phyloP scores from a whole-genome alignment of 2,797 vertebrate species.

The Crax fasciolata region DNA sequence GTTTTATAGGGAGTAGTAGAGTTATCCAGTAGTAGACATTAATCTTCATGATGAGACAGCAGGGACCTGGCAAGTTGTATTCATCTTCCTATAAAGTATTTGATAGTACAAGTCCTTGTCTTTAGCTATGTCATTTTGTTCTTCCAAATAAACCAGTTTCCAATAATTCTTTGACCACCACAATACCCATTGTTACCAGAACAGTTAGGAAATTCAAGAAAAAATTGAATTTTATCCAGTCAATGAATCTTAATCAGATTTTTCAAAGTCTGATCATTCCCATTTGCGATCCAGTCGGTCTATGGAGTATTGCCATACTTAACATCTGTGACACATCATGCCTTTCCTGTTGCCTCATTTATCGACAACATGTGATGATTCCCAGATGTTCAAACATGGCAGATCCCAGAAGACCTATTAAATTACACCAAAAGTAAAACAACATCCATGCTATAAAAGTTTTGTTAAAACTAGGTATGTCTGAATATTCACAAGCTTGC shows the following conservation, averaged over 20 bases:
- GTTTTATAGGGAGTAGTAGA: slow-evolving; percentile 27
- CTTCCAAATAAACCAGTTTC: not conserved
- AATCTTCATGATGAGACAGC: slow-evolving; percentile 41
- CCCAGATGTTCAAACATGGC: slow-evolving; percentile 75
- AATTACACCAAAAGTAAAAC: slow-evolving; percentile 64
- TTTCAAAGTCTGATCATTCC: slow-evolving; percentile 70
- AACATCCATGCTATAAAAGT: slow-evolving; percentile 21
- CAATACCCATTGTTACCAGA: not conserved
- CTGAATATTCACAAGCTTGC: slow-evolving; percentile 4
- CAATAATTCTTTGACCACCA: not conserved
- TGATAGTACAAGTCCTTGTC: slow-evolving; percentile 17
- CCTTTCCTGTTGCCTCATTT: slow-evolving; percentile 79
- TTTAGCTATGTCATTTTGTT: not conserved
- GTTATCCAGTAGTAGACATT: slow-evolving; percentile 41
- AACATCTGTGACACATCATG: slow-evolving; percentile 80
- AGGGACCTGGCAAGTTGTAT: slow-evolving; percentile 33
- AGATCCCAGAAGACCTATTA: slow-evolving; percentile 60
- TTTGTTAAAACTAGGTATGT: slow-evolving; percentile 34
- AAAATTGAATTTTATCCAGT: slow-evolving; percentile 34
- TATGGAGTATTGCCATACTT: slow-evolving; percentile 67
- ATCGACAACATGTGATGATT: slow-evolving; percentile 74
- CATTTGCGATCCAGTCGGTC: slow-evolving; percentile 67
- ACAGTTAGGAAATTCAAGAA: not conserved
- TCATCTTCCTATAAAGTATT: slow-evolving; percentile 20
- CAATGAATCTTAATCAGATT: slow-evolving; percentile 60